Conservation (phyloP, 2,888 invertebrate species). For the Ophioninae sp. region DNA sequence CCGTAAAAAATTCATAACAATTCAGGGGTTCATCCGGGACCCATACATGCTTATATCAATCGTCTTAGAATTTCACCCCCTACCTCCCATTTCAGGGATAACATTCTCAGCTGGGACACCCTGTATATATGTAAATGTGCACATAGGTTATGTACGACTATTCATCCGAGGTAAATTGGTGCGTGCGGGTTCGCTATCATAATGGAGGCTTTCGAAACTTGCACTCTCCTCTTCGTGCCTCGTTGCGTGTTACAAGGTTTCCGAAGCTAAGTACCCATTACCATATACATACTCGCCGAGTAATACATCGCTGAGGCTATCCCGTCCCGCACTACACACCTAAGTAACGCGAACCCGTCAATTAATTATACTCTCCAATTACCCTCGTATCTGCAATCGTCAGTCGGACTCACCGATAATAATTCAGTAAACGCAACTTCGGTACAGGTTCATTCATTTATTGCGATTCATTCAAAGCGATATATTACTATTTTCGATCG, state of each 20-base stretch:
- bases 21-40: no score
- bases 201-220: slow-evolving; percentile 38
- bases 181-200: slow-evolving; percentile 8
- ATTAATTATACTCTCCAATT: slow-evolving; percentile 50
- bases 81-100: no score
- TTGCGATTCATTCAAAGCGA: neutral
- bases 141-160: slow-evolving; percentile 3
- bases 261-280: slow-evolving; percentile 53
- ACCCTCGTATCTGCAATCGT: slow-evolving; percentile 22
- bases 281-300: slow-evolving; percentile 20
- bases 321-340: slow-evolving; percentile 2
- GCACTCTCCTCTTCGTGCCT: slow-evolving; percentile 9
- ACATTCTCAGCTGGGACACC: no score
- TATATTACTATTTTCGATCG: neutral
- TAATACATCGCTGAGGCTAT: slow-evolving; percentile 9
- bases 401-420: neutral
- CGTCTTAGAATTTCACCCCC: no score
- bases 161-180: slow-evolving; percentile 10
- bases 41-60: no score
- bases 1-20: no score
- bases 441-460: neutral
- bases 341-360: slow-evolving; percentile 35
- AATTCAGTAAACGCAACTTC: neutral
- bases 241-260: slow-evolving; percentile 42
- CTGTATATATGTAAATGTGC: neutral